Percentiles rank a stretch among this genome's conserved stretches.
Evolutionary conservation across 2,113 vertebrate species (phyloP).

Genomic region (Puma concolor): DNA sequence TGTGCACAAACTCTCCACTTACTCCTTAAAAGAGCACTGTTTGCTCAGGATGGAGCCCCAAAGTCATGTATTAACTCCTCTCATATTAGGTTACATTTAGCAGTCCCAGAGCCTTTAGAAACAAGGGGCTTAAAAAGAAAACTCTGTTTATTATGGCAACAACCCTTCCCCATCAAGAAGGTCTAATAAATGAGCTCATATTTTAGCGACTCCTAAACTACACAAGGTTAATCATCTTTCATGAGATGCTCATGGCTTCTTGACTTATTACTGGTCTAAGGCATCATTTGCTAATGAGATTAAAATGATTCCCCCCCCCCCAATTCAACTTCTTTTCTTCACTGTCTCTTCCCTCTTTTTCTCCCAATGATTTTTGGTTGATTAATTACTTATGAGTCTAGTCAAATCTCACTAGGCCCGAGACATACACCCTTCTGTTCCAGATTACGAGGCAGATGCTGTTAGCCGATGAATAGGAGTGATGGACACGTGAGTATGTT

Average conservation of each 20-base stretch:
- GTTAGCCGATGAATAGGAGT: background rate
- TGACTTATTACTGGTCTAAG: conserved; percentile 69
- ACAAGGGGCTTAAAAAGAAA: background rate
- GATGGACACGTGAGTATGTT: background rate
- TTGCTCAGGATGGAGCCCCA: background rate
- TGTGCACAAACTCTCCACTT: background rate
- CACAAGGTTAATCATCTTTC: conserved; percentile 78
- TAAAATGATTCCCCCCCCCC: conserved; percentile 60
- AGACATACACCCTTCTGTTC: background rate
- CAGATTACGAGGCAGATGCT: background rate
- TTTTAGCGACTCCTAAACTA: conserved; percentile 74
- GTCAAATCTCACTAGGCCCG: background rate
- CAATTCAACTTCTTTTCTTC: conserved; percentile 32
- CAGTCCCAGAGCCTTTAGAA: background rate
- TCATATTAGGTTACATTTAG: background rate
- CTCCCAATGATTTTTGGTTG: conserved; percentile 35
- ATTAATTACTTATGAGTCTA: conserved; percentile 42
- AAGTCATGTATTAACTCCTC: conserved; percentile 17
- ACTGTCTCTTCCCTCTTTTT: background rate
- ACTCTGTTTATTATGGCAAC: background rate
- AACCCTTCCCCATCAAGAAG: background rate
- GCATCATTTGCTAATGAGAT: conserved; percentile 74
- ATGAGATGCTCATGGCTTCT: conserved; percentile 55
- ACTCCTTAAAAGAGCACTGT: background rate
- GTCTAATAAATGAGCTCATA: conserved; percentile 71